phyloP scores from a whole-genome alignment of 2,113 vertebrate genomes.

The Mus musculus region GRCm39 chr5:7684001-7684500 shows the following conservation, averaged over 20 bases:
- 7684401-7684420: constrained; percentile 10
- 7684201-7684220: not conserved
- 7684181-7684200: not conserved
- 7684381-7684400: not conserved
- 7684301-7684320: constrained; percentile 12
- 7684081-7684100: not conserved
- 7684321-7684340: not conserved
- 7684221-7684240: not conserved
- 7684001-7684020: not conserved
- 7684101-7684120: not conserved
- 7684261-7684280: not conserved
- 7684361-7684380: constrained; percentile 35
- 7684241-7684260: not conserved
- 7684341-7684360: not conserved
- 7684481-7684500: constrained; percentile 1
- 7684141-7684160: not conserved
- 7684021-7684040: not conserved
- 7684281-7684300: not conserved
- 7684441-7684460: not conserved
- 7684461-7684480: not conserved
- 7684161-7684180: not conserved
- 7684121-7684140: not conserved
- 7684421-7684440: constrained; percentile 20
- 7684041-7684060: not conserved
- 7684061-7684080: constrained; percentile 7